A percentile compares a stretch with the other conserved stretches of the same genome.
Conservation (phyloP, 2,888 invertebrate species). For the Cantharis nigra region DNA sequence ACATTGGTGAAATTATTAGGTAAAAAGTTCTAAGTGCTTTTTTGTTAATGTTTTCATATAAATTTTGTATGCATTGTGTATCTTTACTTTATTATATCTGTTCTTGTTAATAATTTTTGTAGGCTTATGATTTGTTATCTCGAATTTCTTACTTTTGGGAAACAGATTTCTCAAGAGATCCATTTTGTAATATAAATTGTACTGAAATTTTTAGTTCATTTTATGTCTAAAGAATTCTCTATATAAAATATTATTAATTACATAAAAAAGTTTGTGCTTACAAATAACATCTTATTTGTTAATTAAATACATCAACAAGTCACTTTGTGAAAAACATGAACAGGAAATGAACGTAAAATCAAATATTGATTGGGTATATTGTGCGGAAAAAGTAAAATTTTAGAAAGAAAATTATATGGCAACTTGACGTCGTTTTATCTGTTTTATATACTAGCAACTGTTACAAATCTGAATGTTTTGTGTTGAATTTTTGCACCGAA, state of each 20-base stretch:
- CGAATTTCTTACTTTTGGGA: not conserved
- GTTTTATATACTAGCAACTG: not conserved
- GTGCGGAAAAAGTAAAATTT: not conserved
- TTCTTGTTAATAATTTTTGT: not conserved
- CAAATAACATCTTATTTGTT: not conserved
- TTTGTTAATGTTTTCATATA: not conserved
- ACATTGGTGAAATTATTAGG: not conserved
- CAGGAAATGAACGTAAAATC: not conserved
- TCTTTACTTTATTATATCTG: not conserved
- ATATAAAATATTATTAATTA: not conserved
- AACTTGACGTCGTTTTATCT: not conserved
- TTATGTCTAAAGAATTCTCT: not conserved
- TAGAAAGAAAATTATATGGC: not conserved
- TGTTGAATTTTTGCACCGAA: not conserved
- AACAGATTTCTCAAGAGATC: not conserved
- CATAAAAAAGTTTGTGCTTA: not conserved
- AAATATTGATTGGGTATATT: not conserved
- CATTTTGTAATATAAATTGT: not conserved
- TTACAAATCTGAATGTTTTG: not conserved
- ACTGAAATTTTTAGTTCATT: not conserved
- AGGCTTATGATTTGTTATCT: not conserved
- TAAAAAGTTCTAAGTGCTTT: not conserved
- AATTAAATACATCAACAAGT: not conserved
- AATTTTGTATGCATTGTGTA: not conserved
- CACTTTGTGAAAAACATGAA: not conserved